Percentiles rank a stretch among this genome's conserved stretches.
These are phyloP conservation scores for Atrichornis clamosus DNA, from an alignment of 2,113 vertebrate species.

Conservation along the genomic window DNA sequence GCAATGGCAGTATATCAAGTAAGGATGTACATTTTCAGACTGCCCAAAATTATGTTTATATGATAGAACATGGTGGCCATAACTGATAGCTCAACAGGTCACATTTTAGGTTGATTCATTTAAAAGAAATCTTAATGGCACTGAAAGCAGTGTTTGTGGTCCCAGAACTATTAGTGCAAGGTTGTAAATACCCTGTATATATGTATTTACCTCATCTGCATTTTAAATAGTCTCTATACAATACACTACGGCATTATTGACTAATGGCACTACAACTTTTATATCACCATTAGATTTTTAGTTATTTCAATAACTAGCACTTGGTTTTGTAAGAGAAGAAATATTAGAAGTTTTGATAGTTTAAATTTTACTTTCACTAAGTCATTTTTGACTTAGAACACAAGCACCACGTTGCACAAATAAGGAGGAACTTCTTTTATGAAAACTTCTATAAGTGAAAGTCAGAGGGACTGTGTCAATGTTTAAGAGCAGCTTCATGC, in stretches of 20 bases:
- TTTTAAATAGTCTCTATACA: neutral
- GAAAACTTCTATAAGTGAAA: neutral
- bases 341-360: neutral
- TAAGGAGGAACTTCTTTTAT: neutral
- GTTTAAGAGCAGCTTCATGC: neutral
- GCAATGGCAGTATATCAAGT: neutral
- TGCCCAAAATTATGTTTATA: neutral
- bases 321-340: neutral
- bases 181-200: neutral
- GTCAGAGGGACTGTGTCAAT: neutral
- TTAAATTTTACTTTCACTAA: neutral
- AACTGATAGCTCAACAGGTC: neutral
- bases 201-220: neutral
- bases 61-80: neutral
- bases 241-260: neutral
- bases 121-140: neutral
- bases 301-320: neutral
- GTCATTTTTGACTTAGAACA: neutral
- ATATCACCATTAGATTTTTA: neutral
- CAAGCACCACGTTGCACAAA: neutral
- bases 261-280: neutral
- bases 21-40: constrained; percentile 1
- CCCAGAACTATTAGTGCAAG: neutral
- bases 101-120: neutral
- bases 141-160: neutral